These are phyloP conservation scores for Aphis craccivora DNA, from an alignment of 1,140 invertebrate species.

Conservation along the genomic window DNA sequence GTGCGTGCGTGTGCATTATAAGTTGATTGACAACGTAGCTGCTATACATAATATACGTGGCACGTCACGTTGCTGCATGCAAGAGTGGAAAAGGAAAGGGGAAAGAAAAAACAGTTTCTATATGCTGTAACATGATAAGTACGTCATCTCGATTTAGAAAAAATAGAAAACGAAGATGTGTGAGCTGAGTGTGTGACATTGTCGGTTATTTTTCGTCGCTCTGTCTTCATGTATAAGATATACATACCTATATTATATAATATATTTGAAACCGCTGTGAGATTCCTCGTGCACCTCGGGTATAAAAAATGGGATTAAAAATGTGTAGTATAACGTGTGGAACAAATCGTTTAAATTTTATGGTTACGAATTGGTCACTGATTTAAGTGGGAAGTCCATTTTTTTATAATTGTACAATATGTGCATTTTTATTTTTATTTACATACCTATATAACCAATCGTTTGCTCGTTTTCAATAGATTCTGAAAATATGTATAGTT, in stretches of 20 bases:
- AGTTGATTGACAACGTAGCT: conserved; percentile 45
- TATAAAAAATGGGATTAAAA: background rate
- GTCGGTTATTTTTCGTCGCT: background rate
- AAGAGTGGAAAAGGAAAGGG: background rate
- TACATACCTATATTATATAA: too few species aligned
- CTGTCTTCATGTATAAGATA: background rate
- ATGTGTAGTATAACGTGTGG: background rate
- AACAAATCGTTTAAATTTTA: background rate
- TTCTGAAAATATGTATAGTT: background rate
- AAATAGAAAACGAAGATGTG: background rate
- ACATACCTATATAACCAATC: background rate
- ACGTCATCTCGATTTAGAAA: conserved; percentile 47
- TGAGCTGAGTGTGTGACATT: background rate
- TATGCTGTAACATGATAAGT: conserved; percentile 32
- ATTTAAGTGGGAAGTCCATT: background rate
- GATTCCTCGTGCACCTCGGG: background rate
- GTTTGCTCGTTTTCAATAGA: background rate
- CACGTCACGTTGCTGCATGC: background rate
- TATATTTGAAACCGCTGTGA: background rate
- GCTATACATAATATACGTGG: background rate
- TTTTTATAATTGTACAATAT: background rate
- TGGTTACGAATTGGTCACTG: background rate
- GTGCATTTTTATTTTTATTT: background rate
- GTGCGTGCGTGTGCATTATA: background rate
- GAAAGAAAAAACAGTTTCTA: conserved; percentile 1